Evolutionary conservation across 2,797 vertebrate genomes (phyloP).

Genomic region (Taenioides sp.): DNA sequence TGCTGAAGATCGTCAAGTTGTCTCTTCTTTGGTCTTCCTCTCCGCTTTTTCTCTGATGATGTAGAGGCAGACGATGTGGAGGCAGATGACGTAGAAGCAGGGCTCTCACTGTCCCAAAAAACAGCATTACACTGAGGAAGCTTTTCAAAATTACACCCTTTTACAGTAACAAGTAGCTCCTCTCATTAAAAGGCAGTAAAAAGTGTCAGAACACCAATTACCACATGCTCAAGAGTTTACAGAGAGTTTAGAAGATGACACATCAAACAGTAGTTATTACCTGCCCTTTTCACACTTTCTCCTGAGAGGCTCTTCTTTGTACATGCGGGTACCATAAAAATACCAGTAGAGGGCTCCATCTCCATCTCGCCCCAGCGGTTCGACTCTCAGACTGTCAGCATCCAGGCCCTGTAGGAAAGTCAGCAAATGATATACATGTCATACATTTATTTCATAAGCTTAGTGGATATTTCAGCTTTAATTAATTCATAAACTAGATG

Average conservation of each 20-base stretch:
- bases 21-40: slow-evolving; percentile 93
- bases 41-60: slow-evolving; percentile 80
- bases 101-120: slow-evolving; percentile 54
- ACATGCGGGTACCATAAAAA: slow-evolving; percentile 97
- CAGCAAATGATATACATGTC: slow-evolving; percentile 21
- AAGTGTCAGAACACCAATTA: slow-evolving; percentile 12
- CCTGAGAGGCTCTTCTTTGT: slow-evolving; percentile 88
- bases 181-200: slow-evolving; percentile 33
- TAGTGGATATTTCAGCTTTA: not conserved
- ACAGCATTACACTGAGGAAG: not conserved
- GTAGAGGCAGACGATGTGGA: slow-evolving; percentile 39
- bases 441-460: not conserved
- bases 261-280: slow-evolving; percentile 56
- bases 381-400: slow-evolving; percentile 93
- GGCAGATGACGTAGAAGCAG: slow-evolving; percentile 52
- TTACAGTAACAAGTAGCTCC: slow-evolving; percentile 10
- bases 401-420: slow-evolving; percentile 85
- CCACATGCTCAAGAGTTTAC: not conserved
- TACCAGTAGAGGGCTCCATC: slow-evolving; percentile 97
- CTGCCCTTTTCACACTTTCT: slow-evolving; percentile 68
- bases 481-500: not conserved
- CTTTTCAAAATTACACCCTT: slow-evolving; percentile 23
- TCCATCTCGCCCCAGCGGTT: slow-evolving; percentile 93
- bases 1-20: slow-evolving; percentile 80
- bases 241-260: not conserved